Base-by-base conservation (phyloP, 2,888 invertebrate genomes). In the Proisotoma minuta region DNA sequence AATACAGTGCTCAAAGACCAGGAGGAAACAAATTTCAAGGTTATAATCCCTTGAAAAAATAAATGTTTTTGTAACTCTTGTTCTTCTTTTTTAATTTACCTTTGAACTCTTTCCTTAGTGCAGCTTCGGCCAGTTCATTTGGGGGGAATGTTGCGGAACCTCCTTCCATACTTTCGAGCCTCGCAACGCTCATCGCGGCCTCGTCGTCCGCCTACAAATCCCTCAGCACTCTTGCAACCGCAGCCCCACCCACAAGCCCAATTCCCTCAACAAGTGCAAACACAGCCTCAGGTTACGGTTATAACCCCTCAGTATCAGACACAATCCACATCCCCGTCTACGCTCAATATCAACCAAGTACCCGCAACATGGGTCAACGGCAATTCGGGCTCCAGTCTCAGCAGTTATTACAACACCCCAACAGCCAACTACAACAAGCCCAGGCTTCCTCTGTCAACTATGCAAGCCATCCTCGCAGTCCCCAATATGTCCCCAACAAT, bases 381-480 rank as follows among this genome's bases (percentile, higher is more conserved):
- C 43, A 43, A 43, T 20, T 20, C 20, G 43, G 43, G 3, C 4
- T 3, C 43, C 20, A 3, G 4, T 5, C 43, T 43, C 18, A 20
- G n/a, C 4, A 49, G 18, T 8, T 22, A 23, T 22, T 18, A 50
- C 50, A 50, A 50, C 34, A 10, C 8, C 15, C 8, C 34, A 34
- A 15, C 8, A 34, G 29, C 34, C 66, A 23, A 8, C 52, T 23
- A 49, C 34, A 12, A 12, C 53, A 73, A 70, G 62, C 73, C 72
- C 15, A 49, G 59, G 15, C 71, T 73, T n/a, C 72, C 72, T 34
- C 62, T 72, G 29, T 68, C 68, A 64, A 71, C 73, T 12, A 68
- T 73, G 54, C 66, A 72, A 57, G 71, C 73, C 57, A 70, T 73
- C 40, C 68, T 73, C 52, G 60, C 72, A 61, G 64, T 66, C 39